These are phyloP conservation scores for Cloeon dipterum DNA, from an alignment of 2,888 invertebrate genomes.

Conservation along the genomic window DNA sequence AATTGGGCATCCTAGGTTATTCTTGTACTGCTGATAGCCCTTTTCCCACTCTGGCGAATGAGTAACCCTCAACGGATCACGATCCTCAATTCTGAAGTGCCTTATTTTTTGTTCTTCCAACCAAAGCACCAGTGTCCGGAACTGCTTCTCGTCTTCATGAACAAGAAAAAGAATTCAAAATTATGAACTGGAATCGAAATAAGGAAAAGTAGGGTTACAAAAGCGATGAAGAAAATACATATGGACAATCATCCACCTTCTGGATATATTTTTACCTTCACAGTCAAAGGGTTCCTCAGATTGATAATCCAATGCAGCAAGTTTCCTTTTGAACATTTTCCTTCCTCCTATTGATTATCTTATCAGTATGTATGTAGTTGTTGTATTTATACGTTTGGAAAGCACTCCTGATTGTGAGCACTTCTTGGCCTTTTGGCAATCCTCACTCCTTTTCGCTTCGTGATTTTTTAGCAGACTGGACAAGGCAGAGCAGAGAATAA, in stretches of 20 bases:
- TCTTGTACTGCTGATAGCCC: constrained; percentile 47
- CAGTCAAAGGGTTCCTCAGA: constrained; percentile 43
- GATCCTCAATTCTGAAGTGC: constrained; percentile 61
- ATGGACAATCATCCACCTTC: neutral
- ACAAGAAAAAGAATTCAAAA: neutral
- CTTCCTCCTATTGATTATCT: too few species aligned
- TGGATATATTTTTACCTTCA: constrained; percentile 31
- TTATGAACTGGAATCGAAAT: neutral
- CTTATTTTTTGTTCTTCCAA: constrained; percentile 85
- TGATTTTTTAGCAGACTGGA: too few species aligned
- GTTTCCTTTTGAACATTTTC: constrained; percentile 52
- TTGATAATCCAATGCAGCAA: constrained; percentile 56
- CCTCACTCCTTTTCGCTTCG: too few species aligned
- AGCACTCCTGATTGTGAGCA: too few species aligned
- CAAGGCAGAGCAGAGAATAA: too few species aligned
- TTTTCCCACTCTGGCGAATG: constrained; percentile 41
- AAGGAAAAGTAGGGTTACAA: too few species aligned
- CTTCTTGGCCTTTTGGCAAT: too few species aligned
- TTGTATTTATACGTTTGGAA: too few species aligned
- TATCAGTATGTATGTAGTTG: too few species aligned
- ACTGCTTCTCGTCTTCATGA: constrained; percentile 45
- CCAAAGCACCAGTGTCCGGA: constrained; percentile 67
- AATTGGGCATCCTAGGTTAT: constrained; percentile 50
- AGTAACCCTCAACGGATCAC: constrained; percentile 45
- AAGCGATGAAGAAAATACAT: too few species aligned